Conservation (phyloP, 1,140 invertebrate genomes). For the Zaprionus inermis region DNA sequence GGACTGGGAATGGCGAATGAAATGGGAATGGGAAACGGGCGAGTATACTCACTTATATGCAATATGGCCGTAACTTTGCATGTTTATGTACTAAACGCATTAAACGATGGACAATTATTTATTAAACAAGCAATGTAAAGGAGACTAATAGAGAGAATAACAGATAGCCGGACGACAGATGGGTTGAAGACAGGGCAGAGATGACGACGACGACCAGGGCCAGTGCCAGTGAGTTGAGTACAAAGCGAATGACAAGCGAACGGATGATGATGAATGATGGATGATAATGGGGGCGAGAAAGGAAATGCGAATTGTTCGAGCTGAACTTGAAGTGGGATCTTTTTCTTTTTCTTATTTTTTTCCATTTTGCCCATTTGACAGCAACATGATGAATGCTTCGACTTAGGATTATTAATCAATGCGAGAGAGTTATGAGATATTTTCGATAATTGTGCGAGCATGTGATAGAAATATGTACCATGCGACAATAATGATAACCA, state of each 20-base stretch:
- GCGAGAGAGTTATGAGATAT: conserved; percentile 10
- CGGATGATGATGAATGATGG: conserved; percentile 47
- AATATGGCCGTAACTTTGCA: conserved; percentile 60
- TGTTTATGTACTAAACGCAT: conserved; percentile 61
- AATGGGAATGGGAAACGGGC: background rate
- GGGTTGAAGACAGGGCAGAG: background rate
- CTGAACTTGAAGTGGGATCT: conserved; percentile 36
- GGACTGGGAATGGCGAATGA: background rate
- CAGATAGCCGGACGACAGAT: background rate
- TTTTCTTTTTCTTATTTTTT: background rate
- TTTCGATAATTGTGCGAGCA: conserved; percentile 13
- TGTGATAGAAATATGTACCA: conserved; percentile 1
- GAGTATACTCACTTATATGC: conserved; percentile 21
- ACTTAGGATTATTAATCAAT: conserved; percentile 38
- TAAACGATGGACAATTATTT: conserved; percentile 72
- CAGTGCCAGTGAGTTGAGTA: conserved; percentile 4
- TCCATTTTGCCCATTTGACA: conserved; percentile 34
- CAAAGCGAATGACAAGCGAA: conserved; percentile 33
- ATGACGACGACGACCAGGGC: background rate
- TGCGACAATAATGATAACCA: background rate
- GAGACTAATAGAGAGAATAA: conserved; percentile 4
- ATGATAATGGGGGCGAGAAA: conserved; percentile 28
- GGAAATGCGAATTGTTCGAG: conserved; percentile 40
- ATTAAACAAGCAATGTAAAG: conserved; percentile 64
- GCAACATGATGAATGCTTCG: conserved; percentile 39